Base-by-base conservation (phyloP, 2,113 vertebrate genomes). In the Vireo altiloquus region DNA sequence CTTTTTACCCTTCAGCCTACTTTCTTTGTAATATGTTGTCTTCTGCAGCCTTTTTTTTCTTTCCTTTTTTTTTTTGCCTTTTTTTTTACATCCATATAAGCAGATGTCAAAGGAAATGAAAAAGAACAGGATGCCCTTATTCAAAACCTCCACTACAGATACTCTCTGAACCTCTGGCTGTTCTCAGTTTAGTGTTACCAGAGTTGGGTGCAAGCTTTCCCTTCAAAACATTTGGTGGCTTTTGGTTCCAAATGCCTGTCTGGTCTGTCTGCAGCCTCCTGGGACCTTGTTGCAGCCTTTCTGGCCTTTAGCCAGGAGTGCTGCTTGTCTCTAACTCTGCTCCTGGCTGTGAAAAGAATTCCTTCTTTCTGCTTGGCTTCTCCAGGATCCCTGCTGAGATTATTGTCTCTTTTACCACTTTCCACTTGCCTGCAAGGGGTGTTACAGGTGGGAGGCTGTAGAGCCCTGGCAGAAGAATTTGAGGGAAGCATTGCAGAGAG, bases 401-500 rank as follows among this genome's bases (percentile, higher is more conserved):
- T 35, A 22, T 70, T 1, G 2, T 54, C 37, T 92, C 23, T 69
- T 15, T 37, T 59, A 13, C 30, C 19, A 2, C 35, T 82, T 89
- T 13, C 35, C 6, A 5, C 66, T 91, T 60, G 63, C 52, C 47
- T 19, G 27, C 15, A 24, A 19, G n/a, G 13, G 17, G 3, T 71
- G 40, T 59, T 82, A 64, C 27, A 47, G 8, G 27, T 1, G 0
- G 8, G 14, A 66, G 17, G 19, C 40, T 71, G 30, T 30, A 54
- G 49, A 80, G n/a, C 23, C 63, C 39, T 53, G 11, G 33, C 13
- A 57, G 74, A 65, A 74, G 65, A 37, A 65, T 83, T 81, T 81
- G 83, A 63, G 13, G 2, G 6, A 54, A 40, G 13, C 6, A 5
- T 22, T 69, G 22, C 0, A 0, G 53, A 37, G 78, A 12, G 40